Base-by-base conservation (phyloP, 2,888 invertebrate genomes). In the Mylabris sibirica region DNA sequence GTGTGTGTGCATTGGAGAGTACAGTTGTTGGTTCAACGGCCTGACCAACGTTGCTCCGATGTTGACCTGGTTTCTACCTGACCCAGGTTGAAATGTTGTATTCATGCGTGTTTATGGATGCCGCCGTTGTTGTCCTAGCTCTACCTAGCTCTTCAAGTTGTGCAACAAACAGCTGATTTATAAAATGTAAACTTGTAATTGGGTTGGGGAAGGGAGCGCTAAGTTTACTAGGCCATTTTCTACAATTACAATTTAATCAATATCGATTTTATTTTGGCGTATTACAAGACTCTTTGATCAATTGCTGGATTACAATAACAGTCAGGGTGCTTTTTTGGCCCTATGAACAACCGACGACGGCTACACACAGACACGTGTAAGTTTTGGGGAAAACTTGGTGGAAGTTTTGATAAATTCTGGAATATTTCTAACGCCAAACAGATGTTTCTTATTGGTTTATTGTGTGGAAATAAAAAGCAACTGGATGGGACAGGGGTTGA, bases 51-150 rank as follows among this genome's bases (percentile, higher is more conserved):
- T 75, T 63, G 74, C 75, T 75, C 74, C 75, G 30, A 73, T 72
- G 77, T 76, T 81, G 81, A 81, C 81, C 81, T 76, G 78, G 76
- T 79, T 81, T 75, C 68, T 67, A 72, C 35, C 70, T 77, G 78
- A 80, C 80, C 81, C 77, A 77, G 80, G 79, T 78, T 77, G 77
- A 76, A 79, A 75, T 70, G 66, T 69, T 59, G 60, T 69, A 68
- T 74, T 76, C 75, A 75, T 30, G 30, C 74, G 76, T 74, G 75
- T 17, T 26, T 34, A 63, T 38, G 14, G 38, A 14, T 38, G 38
- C 14, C 8, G 44, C n/a, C 5, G 72, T 68, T 66, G 71, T 14
- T 5, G 22, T 14, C 74, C 73, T 74, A 69, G 73, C 67, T 70
- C 70, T 74, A 74, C 72, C 74, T 73, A 64, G 60, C 64, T 68